Evolutionary conservation across 2,113 vertebrate species (phyloP), one percentile per base, ranked within the genome.

Genomic region (Colossoma macropomum): DNA sequence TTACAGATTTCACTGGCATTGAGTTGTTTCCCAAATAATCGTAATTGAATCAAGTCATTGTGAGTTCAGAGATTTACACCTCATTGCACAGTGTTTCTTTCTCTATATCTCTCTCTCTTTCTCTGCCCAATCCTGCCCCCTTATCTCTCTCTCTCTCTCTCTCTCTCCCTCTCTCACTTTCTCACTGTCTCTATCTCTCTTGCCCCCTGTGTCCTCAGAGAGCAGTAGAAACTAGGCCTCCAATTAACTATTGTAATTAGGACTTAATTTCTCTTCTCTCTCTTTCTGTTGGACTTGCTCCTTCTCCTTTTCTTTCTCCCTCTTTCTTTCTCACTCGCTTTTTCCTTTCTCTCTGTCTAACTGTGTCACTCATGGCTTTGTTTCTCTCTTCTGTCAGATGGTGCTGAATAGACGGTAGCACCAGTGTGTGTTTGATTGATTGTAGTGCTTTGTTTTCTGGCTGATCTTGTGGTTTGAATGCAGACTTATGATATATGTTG

Each of bases 161-260:
- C n/a, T 23, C n/a, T 50, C 27, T 25, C 23, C 23, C 13, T 23
- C 60, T 54, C n/a, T 21, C 13, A 65, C 78, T 13, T 16, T 41
- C 17, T 73, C 72, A 63, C 50, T 65, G 48, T 72, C 66, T 74
- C 52, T 74, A 50, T 50, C 54, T 50, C 56, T 75, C 23, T 56
- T 69, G n/a, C 71, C 60, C 79, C 30, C 70, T 78, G 68, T 59
- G 66, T 85, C 83, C 83, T 75, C 66, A 70, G 77, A 70, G 80
- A 80, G 56, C 34, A 45, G 19, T 27, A 52, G 69, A 79, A 84
- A 84, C 79, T 87, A 87, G 82, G 82, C 41, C 79, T 84, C 34
- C 79, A 84, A 87, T 87, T 87, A 87, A 78, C 75, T 77, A 9
- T 11, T n/a, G 16, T 87, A 87, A 87, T 87, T 87, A 84, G 82